These are phyloP conservation scores for Apoda limacodes DNA, from an alignment of 2,888 invertebrate species.

Conservation along the genomic window DNA sequence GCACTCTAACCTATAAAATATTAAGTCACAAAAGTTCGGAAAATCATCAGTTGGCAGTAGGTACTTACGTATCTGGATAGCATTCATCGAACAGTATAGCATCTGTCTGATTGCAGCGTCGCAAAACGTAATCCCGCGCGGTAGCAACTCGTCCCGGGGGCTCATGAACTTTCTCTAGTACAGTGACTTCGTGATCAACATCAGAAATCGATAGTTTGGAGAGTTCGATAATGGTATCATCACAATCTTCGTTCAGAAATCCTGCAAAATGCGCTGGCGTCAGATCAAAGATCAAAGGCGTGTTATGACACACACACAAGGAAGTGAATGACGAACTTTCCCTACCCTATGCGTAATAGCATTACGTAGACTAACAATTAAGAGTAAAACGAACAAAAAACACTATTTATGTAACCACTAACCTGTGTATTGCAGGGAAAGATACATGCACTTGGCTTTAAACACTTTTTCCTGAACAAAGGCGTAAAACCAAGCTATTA, in stretches of 20 bases:
- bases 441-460: constrained; percentile 71
- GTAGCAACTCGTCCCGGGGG: constrained; percentile 41
- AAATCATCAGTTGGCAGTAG: constrained; percentile 1
- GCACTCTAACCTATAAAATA: too few relatives aligned
- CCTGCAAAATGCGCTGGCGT: constrained; percentile 39
- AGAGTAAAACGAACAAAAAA: constrained; percentile 1
- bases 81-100: constrained; percentile 73
- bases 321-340: constrained; percentile 61
- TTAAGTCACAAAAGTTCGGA: too few relatives aligned
- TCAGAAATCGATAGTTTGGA: constrained; percentile 64
- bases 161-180: constrained; percentile 55
- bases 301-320: constrained; percentile 44
- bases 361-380: constrained; percentile 41
- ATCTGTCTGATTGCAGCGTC: constrained; percentile 75
- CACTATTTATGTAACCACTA: constrained; percentile 25
- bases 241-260: constrained; percentile 67
- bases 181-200: constrained; percentile 51
- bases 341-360: constrained; percentile 52
- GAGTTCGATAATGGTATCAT: constrained; percentile 67
- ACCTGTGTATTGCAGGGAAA: constrained; percentile 69
- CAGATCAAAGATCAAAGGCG: constrained; percentile 22
- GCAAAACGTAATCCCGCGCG: constrained; percentile 67
- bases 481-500: constrained; percentile 62
- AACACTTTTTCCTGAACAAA: constrained; percentile 64
- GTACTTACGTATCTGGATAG: constrained; percentile 74